A percentile compares a stretch with the other conserved stretches of the same genome.
Evolutionary conservation across 2,888 invertebrate species (phyloP).

Genomic region (Amphimallon solstitiale): DNA sequence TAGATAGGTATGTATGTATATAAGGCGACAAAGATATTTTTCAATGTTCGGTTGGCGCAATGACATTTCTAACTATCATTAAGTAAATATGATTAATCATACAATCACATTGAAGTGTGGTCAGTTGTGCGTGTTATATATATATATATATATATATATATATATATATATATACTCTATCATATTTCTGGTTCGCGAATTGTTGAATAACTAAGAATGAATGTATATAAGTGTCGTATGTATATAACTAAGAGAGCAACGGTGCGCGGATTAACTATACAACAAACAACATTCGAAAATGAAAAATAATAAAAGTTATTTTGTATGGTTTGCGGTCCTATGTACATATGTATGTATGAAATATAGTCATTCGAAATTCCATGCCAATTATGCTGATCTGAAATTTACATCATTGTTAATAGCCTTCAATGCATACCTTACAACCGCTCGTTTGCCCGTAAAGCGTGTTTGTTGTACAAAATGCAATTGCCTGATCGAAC

Average conservation of each 20-base stretch:
- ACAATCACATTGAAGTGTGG: conserved; percentile 1
- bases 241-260: too few species aligned
- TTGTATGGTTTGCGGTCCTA: conserved; percentile 24
- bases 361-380: conserved; percentile 37
- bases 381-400: conserved; percentile 37
- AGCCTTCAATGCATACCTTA: conserved; percentile 34
- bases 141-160: too few species aligned
- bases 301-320: conserved; percentile 25
- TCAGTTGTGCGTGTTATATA: background rate
- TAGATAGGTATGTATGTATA: too few species aligned
- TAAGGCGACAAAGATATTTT: conserved; percentile 7
- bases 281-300: conserved; percentile 6
- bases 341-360: conserved; percentile 26
- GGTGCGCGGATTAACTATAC: too few species aligned
- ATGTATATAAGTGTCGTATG: too few species aligned
- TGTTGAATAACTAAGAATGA: background rate
- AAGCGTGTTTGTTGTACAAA: conserved; percentile 11
- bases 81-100: conserved; percentile 39
- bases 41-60: conserved; percentile 19
- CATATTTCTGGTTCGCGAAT: background rate
- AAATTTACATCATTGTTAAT: conserved; percentile 40
- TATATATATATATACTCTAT: too few species aligned
- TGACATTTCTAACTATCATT: conserved; percentile 32
- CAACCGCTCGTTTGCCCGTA: conserved; percentile 13
- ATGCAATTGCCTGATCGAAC: conserved; percentile 12